These are phyloP conservation scores for Drosophila demipolita DNA, from an alignment of 2,888 invertebrate genomes.

Conservation along the genomic window DNA sequence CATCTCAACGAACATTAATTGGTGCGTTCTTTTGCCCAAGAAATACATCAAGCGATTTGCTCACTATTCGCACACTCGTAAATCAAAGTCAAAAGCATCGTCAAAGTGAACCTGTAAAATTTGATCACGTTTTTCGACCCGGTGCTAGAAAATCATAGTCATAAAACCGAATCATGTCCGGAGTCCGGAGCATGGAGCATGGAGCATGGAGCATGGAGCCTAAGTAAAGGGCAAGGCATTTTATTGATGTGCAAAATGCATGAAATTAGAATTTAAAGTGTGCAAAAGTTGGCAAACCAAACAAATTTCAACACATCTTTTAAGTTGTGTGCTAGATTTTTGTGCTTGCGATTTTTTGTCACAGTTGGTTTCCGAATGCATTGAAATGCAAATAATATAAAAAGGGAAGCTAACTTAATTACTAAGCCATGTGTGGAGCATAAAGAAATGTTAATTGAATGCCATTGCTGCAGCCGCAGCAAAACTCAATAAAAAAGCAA, in stretches of 20 bases:
- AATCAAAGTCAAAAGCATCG: conserved; percentile 19
- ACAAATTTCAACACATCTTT: conserved; percentile 33
- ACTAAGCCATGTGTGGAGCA: conserved; percentile 42
- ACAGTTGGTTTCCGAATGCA: conserved; percentile 25
- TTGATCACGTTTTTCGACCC: conserved; percentile 58
- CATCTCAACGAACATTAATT: conserved; percentile 20
- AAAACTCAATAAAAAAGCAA: conserved; percentile 71
- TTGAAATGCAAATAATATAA: conserved; percentile 27
- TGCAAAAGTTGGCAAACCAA: conserved; percentile 40
- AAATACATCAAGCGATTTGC: conserved; percentile 53
- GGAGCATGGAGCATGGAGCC: conserved; percentile 5
- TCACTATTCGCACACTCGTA: conserved; percentile 39
- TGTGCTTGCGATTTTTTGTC: conserved; percentile 35
- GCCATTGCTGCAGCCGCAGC: conserved; percentile 38
- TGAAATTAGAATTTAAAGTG: conserved; percentile 80
- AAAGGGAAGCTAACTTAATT: conserved; percentile 56
- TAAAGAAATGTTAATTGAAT: conserved; percentile 72
- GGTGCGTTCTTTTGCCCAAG: neutral
- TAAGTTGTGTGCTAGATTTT: conserved; percentile 10
- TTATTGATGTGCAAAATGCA: conserved; percentile 82
- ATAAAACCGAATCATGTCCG: conserved; percentile 70
- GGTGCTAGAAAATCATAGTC: conserved; percentile 42
- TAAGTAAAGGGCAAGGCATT: conserved; percentile 49
- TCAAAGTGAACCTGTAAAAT: conserved; percentile 49
- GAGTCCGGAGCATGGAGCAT: conserved; percentile 13